phyloP scores from a whole-genome alignment of 2,113 vertebrate species.

The Lethenteron reissneri region DNA sequence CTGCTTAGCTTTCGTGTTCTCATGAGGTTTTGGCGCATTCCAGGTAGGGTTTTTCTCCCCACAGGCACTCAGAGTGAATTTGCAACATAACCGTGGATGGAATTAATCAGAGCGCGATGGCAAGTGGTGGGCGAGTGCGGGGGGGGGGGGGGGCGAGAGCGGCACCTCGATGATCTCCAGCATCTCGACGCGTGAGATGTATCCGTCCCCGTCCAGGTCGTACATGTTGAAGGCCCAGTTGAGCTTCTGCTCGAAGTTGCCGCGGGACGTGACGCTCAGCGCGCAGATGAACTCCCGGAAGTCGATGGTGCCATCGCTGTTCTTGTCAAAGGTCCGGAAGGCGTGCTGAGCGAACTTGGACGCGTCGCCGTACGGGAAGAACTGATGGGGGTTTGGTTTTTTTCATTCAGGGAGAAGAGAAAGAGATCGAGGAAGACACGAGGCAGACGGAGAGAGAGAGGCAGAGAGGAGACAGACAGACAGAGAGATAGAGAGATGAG shows the following conservation, averaged over 20 bases:
- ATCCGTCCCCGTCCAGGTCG: constrained; percentile 73
- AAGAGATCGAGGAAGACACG: too few species aligned
- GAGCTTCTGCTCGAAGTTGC: constrained; percentile 91
- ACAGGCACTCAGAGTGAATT: too few species aligned
- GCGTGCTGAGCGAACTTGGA: constrained; percentile 95
- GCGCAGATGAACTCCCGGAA: constrained; percentile 98
- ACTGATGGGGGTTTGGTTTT: constrained; percentile 22
- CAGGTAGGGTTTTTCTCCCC: too few species aligned
- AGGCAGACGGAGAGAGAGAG: too few species aligned
- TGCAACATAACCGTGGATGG: too few species aligned
- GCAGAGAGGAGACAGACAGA: too few species aligned
- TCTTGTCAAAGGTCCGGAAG: constrained; percentile 93
- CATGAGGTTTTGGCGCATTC: too few species aligned
- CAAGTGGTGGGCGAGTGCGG: neutral
- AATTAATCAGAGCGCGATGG: neutral
- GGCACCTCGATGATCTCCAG: constrained; percentile 63
- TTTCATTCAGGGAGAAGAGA: too few species aligned
- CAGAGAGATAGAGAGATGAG: too few species aligned
- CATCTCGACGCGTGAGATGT: constrained; percentile 91
- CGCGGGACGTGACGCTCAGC: constrained; percentile 78
- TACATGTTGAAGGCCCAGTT: constrained; percentile 99
- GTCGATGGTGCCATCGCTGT: constrained; percentile 83
- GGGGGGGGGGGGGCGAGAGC: neutral
- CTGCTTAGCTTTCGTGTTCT: too few species aligned
- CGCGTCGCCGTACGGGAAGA: constrained; percentile 83